These are phyloP conservation scores for Muscicapa striata DNA, from an alignment of 2,797 vertebrate genomes.

Conservation along the genomic window DNA sequence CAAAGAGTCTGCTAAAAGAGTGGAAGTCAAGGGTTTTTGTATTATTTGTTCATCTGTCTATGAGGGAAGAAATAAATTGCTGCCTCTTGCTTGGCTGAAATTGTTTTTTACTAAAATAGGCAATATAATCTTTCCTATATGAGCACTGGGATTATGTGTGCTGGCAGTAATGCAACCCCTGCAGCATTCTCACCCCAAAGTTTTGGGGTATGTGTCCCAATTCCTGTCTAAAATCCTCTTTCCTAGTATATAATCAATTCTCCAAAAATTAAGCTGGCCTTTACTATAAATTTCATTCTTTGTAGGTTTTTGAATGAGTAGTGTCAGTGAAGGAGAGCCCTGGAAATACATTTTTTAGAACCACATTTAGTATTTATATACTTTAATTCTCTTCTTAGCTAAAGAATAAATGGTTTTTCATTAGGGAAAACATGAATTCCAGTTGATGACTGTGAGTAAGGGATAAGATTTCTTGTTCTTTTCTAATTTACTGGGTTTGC, in stretches of 20 bases:
- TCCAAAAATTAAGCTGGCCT: neutral
- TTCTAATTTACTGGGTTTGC: neutral
- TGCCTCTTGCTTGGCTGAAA: neutral
- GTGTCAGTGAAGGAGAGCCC: neutral
- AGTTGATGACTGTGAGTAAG: neutral
- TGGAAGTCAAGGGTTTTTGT: neutral
- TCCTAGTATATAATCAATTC: neutral
- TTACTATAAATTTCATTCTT: neutral
- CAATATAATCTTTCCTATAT: neutral
- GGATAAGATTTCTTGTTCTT: neutral
- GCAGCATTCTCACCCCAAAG: neutral
- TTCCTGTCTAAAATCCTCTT: neutral
- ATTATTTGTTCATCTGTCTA: neutral
- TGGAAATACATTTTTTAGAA: neutral
- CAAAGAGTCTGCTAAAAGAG: neutral
- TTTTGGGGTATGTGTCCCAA: neutral
- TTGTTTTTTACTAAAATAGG: slow-evolving; percentile 7
- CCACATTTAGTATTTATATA: neutral
- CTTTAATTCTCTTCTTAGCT: neutral
- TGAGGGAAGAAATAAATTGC: neutral
- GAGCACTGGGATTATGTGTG: neutral
- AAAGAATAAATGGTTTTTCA: neutral
- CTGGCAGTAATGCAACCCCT: neutral
- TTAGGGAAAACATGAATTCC: neutral
- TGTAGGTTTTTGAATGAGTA: neutral